Conservation (phyloP, 2,113 vertebrate species). For the Orycteropus afer region DNA sequence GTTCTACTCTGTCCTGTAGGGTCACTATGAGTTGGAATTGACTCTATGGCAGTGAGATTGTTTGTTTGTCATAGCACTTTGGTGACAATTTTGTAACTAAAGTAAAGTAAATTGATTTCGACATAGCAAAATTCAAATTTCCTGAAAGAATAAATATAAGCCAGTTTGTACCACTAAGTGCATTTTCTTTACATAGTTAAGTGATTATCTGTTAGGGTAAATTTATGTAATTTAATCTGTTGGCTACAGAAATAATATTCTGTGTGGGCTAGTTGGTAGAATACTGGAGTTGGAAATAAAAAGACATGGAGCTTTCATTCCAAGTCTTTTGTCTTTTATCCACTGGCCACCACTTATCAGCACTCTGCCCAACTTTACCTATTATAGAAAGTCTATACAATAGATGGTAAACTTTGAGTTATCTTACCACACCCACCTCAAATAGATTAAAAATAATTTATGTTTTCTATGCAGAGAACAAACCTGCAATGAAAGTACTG, state of each 20-base stretch:
- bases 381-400: not conserved
- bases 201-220: not conserved
- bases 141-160: not conserved
- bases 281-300: not conserved
- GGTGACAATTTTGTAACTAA: not conserved
- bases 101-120: not conserved
- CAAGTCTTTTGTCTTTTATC: not conserved
- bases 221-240: not conserved
- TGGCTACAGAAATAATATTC: not conserved
- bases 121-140: not conserved
- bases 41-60: no score
- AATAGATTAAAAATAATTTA: not conserved
- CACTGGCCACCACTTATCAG: not conserved
- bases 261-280: not conserved
- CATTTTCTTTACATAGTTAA: not conserved
- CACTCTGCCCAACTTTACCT: not conserved
- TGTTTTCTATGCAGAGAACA: not conserved
- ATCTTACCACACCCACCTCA: not conserved
- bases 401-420: not conserved
- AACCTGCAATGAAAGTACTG: not conserved
- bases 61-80: constrained; percentile 1
- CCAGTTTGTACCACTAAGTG: not conserved
- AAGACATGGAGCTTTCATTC: not conserved
- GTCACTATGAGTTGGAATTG: no score
- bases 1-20: no score